These are phyloP conservation scores for Drosophila kohkoa DNA, from an alignment of 1,140 invertebrate species.

Conservation along the genomic window DNA sequence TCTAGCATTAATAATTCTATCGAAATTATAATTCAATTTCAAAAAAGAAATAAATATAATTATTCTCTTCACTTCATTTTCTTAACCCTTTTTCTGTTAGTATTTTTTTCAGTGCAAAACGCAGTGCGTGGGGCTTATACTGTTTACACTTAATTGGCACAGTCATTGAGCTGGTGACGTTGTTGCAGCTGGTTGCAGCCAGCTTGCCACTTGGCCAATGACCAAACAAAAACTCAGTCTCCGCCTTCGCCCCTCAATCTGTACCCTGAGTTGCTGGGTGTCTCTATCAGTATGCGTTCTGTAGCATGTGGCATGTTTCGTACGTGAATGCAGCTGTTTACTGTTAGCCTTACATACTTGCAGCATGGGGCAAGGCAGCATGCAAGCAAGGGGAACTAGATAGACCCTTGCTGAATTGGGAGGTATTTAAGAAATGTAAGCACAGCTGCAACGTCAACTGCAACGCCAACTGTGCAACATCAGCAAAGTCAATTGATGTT, in stretches of 20 bases:
- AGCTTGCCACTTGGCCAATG: constrained; percentile 29
- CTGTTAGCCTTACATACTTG: constrained; percentile 30
- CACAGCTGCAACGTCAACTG: constrained; percentile 27
- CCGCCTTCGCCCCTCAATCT: not conserved
- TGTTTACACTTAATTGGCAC: constrained; percentile 47
- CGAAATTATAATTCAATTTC: no score
- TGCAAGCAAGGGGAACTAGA: constrained; percentile 5
- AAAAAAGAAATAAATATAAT: no score
- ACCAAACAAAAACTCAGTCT: constrained; percentile 23
- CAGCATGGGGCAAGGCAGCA: constrained; percentile 3
- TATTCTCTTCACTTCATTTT: no score
- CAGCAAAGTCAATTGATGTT: constrained; percentile 37
- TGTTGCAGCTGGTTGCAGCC: constrained; percentile 15
- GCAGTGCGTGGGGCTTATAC: constrained; percentile 12
- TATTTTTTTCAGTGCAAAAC: constrained; percentile 10
- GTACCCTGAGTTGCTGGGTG: no score
- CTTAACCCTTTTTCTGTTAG: no score
- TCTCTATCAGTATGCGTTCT: not conserved
- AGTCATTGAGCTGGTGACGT: constrained; percentile 45
- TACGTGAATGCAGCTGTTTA: constrained; percentile 41
- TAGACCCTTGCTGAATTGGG: constrained; percentile 5
- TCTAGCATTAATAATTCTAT: no score
- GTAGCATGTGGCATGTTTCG: constrained; percentile 31
- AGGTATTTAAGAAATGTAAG: constrained; percentile 39
- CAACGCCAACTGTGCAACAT: constrained; percentile 29